Base-by-base conservation (phyloP, 2,888 invertebrate species). In the Conops quadrifasciatus region DNA sequence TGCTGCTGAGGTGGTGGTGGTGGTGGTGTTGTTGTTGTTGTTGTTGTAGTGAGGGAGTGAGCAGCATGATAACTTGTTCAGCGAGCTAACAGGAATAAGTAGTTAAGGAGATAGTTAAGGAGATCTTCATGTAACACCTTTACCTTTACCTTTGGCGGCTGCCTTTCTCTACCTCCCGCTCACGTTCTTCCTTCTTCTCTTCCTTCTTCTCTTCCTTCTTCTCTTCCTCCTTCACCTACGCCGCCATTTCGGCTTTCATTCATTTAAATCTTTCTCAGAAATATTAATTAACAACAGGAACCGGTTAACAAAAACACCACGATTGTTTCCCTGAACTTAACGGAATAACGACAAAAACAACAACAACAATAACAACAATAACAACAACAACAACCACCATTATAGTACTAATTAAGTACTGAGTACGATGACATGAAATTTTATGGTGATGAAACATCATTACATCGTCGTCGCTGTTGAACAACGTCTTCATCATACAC, bases 341-440 rank as follows among this genome's bases (percentile, higher is more conserved):
- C 58, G 9, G 7, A 13, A 24, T 19, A 9, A 26, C 58, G 21
- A 58, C 26, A 59, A 59, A 16, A 59, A 59, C 16, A 7, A 28
- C 28, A 5, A 28, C 26, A 2, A 28, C 26, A 59, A 59, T 28
- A 28, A 51, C 56, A 19, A 21, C 16, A 58, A 24, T 19, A 24
- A 24, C 58, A 58, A 13, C 58, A 58, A 21, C 26, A 59, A 59
- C 24, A 16, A 26, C 56, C 16, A 24, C 5, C 59, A 59, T 24
- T 30, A 43, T 36, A 45, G 1, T 21, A 43, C 45, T 21, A 63
- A 63, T 63, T 63, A 63, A 63, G 63, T 45, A n/a, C n/a, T 19
- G 63, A 63, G 63, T 24, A 43, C 63, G 16, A 43, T 63, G 63
- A 63, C 63, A 45, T 16, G 63, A 21, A 36, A 63, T 59, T 24